Conservation (phyloP, 2,113 vertebrate species). For the Lynx canadensis region DNA sequence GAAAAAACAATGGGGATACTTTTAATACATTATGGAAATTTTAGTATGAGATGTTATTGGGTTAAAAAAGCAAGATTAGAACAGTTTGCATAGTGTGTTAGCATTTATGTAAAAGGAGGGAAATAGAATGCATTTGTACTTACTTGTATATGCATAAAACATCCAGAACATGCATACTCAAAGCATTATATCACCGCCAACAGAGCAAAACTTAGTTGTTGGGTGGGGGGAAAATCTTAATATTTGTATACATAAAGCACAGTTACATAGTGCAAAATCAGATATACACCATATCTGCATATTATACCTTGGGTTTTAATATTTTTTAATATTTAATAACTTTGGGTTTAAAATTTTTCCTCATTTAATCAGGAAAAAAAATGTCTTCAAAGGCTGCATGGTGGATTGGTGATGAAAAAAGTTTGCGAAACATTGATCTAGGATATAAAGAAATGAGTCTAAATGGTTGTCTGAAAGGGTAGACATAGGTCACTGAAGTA, state of each 20-base stretch:
- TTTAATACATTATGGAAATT: constrained; percentile 25
- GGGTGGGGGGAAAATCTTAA: neutral
- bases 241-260: neutral
- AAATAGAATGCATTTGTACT: neutral
- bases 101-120: neutral
- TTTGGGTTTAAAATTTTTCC: too few species aligned
- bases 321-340: too few species aligned
- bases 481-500: neutral
- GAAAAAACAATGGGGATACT: neutral
- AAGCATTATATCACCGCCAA: too few species aligned
- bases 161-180: neutral
- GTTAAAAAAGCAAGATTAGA: neutral
- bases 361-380: neutral
- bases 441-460: neutral
- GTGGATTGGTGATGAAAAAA: neutral
- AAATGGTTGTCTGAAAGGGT: neutral
- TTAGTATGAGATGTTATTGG: neutral
- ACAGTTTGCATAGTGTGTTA: neutral
- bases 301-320: neutral
- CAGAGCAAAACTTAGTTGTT: neutral
- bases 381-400: neutral
- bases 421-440: neutral
- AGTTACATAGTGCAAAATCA: neutral
- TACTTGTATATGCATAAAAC: neutral
- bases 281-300: neutral